Base-by-base conservation (phyloP, 2,113 vertebrate species). In the Emberiza fucata region DNA sequence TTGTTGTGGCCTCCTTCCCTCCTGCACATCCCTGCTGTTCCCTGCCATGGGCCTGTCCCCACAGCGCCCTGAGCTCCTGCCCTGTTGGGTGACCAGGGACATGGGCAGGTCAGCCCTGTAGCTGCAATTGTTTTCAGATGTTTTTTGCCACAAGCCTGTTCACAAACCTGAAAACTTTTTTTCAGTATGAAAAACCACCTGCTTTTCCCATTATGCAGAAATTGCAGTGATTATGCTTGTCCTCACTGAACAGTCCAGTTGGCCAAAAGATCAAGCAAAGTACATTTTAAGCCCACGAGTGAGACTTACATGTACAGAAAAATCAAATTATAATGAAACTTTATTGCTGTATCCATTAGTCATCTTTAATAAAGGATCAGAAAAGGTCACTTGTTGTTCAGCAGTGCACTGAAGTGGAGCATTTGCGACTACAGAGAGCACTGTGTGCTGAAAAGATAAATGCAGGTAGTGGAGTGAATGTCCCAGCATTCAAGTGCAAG, bases 301-400 rank as follows among this genome's bases (percentile, higher is more conserved):
- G 81, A 95, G 91, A 81, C 63, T 84, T 94, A 47, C 1, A 40
- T 57, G 29, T 81, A 73, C 17, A 44, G 81, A 73, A 89, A 87
- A 95, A 95, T 87, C 47, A 92, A 93, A 95, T 95, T 82, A 80
- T 90, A 95, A 91, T 96, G 94, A 90, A 91, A 94, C 87, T 91
- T 94, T 66, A 92, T 96, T 96, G 93, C 85, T 80, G 81, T 95
- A 94, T 96, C 95, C 87, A 95, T 92, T 95, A 96, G 95, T 94
- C 86, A 91, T 85, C 91, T 81, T 72, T 95, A 91, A 91, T 90
- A 91, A 95, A 90, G 71, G 90, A 90, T 86, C 81, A 73, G 95
- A 83, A 97, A 96, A 97, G 96, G 95, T 97, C 94, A 94, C 81
- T 95, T 88, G 61, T 88, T 94, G 81, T 96, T 96, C 92, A 86